phyloP scores from a whole-genome alignment of 2,113 vertebrate species.

The Tupaia tana region DNA sequence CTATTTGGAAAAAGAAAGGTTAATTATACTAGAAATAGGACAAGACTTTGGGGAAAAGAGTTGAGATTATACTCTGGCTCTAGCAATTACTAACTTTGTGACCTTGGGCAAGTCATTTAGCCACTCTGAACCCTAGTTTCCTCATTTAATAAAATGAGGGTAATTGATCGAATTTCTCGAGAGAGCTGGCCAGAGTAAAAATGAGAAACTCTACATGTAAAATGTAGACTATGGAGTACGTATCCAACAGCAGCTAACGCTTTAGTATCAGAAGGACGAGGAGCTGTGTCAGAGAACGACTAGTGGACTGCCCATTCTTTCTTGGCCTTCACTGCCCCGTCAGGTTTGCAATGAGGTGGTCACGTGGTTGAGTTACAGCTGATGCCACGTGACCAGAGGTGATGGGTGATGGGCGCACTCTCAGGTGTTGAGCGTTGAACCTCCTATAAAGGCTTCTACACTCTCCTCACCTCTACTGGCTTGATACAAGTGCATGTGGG shows the following conservation, averaged over 20 bases:
- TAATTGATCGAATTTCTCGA: constrained; percentile 66
- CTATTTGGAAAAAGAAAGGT: constrained; percentile 61
- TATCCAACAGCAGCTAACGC: not conserved
- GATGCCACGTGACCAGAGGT: not conserved
- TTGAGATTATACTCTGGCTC: constrained; percentile 55
- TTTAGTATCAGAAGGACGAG: not conserved
- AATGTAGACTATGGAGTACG: not conserved
- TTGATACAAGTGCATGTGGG: not conserved
- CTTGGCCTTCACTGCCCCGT: not conserved
- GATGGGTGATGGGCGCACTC: not conserved
- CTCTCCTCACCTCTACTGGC: not conserved
- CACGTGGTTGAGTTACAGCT: not conserved
- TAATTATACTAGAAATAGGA: constrained; percentile 79
- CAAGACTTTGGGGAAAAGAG: constrained; percentile 70
- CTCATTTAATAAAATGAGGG: constrained; percentile 59
- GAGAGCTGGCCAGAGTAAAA: not conserved
- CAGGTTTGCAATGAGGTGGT: not conserved
- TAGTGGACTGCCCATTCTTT: not conserved
- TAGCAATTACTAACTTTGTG: constrained; percentile 74
- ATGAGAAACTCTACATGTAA: not conserved
- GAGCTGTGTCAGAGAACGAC: not conserved
- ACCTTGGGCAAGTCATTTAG: constrained; percentile 81
- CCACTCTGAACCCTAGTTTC: constrained; percentile 63
- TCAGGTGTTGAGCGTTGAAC: not conserved
- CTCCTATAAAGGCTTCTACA: rapidly evolving